Evolutionary conservation across 2,888 invertebrate genomes (phyloP), one percentile per base, ranked within the genome.

Genomic region (Machimus rusticus): DNA sequence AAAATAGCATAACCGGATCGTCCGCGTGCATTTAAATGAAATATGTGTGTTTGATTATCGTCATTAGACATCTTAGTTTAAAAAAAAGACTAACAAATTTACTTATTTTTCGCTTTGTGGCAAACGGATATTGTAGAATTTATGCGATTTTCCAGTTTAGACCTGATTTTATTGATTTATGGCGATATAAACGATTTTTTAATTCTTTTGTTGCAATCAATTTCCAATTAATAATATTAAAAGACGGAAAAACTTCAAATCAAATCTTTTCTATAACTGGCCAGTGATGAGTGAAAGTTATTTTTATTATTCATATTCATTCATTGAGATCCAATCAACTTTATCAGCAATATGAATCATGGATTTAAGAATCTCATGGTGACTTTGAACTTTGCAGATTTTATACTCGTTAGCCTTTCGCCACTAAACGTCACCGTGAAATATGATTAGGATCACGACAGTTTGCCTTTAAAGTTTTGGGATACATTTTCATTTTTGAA

Each of bases 381-480:
- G 79, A 79, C 79, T 79, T 79, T 79, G 79, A 79, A 79, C 79
- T 79, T 79, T 79, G 23, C n/a, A 66, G 12, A n/a, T 51, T 1
- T 66, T 66, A 23, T 66, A 28, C 12, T 23, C 28, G 66, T 66
- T 66, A 66, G 28, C 66, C 66, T 66, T 66, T 66, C 66, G 66
- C 66, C 23, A 66, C 5, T 66, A 23, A 28, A 66, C 12, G 66
- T 23, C 66, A 23, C 19, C 23, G 4, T 66, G 66, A 66, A 66
- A 66, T 66, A 23, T 66, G 23, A 8, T 66, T 23, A 0, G 9
- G 66, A 12, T 66, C 12, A 19, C 19, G 66, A 28, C 12, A 66
- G 19, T 28, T 28, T 28, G 4, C 51, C 3, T 46, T 46, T 14
- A 16, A 12, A 3, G 43, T 46, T 46, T 46, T n/a, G 6, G 5